Base-by-base conservation (phyloP, 2,113 vertebrate species). In the Rhodinocichla rosea region DNA sequence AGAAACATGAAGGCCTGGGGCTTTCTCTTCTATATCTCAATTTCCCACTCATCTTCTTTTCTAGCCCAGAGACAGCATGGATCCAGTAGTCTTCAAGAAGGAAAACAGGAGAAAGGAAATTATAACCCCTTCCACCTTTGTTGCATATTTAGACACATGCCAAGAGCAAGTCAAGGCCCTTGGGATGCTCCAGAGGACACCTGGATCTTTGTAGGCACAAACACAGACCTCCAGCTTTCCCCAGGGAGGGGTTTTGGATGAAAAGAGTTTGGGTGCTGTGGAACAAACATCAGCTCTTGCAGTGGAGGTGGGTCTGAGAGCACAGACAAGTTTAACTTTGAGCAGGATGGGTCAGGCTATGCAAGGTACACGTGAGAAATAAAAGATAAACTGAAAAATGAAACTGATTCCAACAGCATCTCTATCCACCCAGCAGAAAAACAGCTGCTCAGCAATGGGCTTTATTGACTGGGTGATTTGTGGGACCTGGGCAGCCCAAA, bases 161-260 rank as follows among this genome's bases (percentile, higher is more conserved):
- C 50, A 40, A 53, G 60, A 40, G 18, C 33, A 49, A 56, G 40
- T 18, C 47, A n/a, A 71, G 27, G 21, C 4, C 35, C 42, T 55
- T n/a, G 23, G 26, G 42, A 22, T 23, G 11, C 39, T 49, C 35
- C 28, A 60, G 68, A 55, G n/a, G 8, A 52, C 63, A 30, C 11
- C n/a, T 35, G 53, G 45, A 21, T 22, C 28, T 50, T 27, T 40
- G 16, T 6, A 69, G 39, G 24, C 35, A 84, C 60, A 57, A 59
- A 32, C 3, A 3, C 1, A 27, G 28, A n/a, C 26, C 63, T 59
- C 18, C 79, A 73, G 59, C 33, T 44, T 47, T 45, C 33, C 5
- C 1, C 84, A 35, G 0, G 0, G 24, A 70, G 53, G 13, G 13
- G 13, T 0, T 11, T 23, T 21, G 65, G 49, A 11, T 8, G 17